phyloP scores from a whole-genome alignment of 2,888 invertebrate species.

The Drosophila anomalata region DNA sequence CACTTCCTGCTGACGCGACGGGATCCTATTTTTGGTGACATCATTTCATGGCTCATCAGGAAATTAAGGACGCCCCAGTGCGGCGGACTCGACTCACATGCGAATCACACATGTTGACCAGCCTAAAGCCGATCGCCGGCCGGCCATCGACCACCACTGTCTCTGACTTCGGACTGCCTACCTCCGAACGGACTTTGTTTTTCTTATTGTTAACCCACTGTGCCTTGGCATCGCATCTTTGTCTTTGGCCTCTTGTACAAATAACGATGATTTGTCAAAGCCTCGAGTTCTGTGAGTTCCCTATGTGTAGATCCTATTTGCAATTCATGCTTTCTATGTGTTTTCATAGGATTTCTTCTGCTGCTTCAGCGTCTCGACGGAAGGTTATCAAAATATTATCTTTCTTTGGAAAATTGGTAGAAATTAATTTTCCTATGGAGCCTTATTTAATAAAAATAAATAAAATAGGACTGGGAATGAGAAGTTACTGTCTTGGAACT shows the following conservation, averaged over 20 bases:
- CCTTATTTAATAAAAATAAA: conserved; percentile 78
- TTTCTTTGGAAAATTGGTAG: conserved; percentile 72
- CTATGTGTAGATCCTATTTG: conserved; percentile 63
- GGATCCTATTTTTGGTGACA: conserved; percentile 72
- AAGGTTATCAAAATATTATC: conserved; percentile 74
- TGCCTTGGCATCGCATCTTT: conserved; percentile 36
- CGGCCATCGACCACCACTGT: conserved; percentile 1
- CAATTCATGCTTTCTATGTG: conserved; percentile 73
- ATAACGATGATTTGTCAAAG: conserved; percentile 74
- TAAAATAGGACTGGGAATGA: conserved; percentile 24
- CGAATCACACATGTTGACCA: conserved; percentile 77
- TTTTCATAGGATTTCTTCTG: conserved; percentile 78
- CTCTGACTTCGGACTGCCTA: conserved; percentile 18
- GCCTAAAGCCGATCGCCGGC: conserved; percentile 14
- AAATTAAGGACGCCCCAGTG: conserved; percentile 67
- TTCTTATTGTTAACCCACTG: conserved; percentile 72
- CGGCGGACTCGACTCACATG: conserved; percentile 61
- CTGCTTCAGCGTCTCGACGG: conserved; percentile 33
- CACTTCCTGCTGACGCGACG: conserved; percentile 68
- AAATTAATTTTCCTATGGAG: conserved; percentile 76
- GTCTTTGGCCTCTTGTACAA: conserved; percentile 68
- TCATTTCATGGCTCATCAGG: conserved; percentile 81
- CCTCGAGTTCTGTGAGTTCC: conserved; percentile 31
- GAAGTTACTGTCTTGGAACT: conserved; percentile 30
- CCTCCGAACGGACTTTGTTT: conserved; percentile 55